Base-by-base conservation (phyloP, 2,113 vertebrate species). In the Melanotaenia duboulayi region DNA sequence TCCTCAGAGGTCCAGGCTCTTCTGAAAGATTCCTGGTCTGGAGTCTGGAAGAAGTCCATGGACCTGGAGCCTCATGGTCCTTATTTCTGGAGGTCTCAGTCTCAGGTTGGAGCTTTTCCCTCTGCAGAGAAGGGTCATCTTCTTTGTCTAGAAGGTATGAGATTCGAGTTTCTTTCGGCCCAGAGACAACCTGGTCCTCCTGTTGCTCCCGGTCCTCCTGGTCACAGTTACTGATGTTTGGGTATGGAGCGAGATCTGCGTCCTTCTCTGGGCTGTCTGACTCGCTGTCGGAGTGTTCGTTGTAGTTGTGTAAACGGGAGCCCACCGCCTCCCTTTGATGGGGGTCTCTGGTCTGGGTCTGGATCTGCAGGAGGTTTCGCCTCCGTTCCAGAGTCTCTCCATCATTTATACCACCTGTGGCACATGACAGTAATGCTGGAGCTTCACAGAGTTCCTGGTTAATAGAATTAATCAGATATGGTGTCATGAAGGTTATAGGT, bases 191-290 rank as follows among this genome's bases (percentile, higher is more conserved):
- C 32, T 9, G 32, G 32, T 35, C 32, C 32, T 35, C 32, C 32
- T 35, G 32, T 3, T 35, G 4, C 32, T 35, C 32, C 32, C 8
- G 32, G 32, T 35, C 32, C 32, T 98, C 97, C 85, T 96, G 96
- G 68, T 98, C 97, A 0, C 96, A 97, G 92, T 96, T 98, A 90
- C 97, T 97, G 56, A 96, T 95, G 10, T 95, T 94, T 0, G 96
- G 97, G 76, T 98, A 97, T 0, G 96, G 97, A 0, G 97, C 97
- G 55, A 99, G 98, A 80, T 99, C 97, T 0, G 97, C 97, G 84
- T 99, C 96, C 80, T 99, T 98, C 78, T 99, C 97, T 0, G 97
- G 97, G 78, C 96, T 99, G 89, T 99, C 97, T 0, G 96, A 98
- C 92, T 99, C 97, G 0, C 97, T 97, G 0, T 99, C 97, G 0